Conservation (phyloP, 2,113 vertebrate species). For the Halichoerus grypus region DNA sequence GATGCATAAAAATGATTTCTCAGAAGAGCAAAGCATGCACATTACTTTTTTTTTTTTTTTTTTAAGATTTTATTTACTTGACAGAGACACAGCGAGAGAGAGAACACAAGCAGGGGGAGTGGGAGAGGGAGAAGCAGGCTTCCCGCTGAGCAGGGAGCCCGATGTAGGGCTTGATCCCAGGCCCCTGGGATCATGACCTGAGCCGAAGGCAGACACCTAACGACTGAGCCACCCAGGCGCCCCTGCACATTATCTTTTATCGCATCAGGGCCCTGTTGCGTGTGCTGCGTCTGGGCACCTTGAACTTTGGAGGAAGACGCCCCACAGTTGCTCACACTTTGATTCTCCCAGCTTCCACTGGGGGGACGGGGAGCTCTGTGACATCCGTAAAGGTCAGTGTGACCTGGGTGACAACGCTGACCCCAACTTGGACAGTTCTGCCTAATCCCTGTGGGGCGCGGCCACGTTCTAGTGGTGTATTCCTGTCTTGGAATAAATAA, state of each 20-base stretch:
- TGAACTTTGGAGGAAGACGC: not conserved
- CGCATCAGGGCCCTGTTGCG: accelerated
- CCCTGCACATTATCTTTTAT: not conserved
- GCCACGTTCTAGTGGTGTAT: not conserved
- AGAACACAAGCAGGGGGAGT: too few species aligned
- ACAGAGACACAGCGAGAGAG: too few species aligned
- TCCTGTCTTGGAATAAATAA: not conserved
- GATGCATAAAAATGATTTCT: not conserved
- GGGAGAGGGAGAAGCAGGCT: too few species aligned
- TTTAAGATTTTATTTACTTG: too few species aligned
- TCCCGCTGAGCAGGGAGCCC: too few species aligned
- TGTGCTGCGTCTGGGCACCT: accelerated
- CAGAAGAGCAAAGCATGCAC: not conserved
- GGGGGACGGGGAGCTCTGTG: not conserved
- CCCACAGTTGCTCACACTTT: accelerated
- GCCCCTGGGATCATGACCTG: too few species aligned
- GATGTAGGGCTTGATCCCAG: too few species aligned
- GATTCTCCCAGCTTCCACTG: not conserved
- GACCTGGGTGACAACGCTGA: not conserved
- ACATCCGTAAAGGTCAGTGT: not conserved
- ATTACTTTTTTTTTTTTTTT: not conserved
- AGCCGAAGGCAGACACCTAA: too few species aligned
- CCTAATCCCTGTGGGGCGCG: not conserved
- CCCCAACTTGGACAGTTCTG: not conserved
- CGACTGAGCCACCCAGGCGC: too few species aligned